Percentiles rank a stretch among this genome's conserved stretches.
phyloP scores from a whole-genome alignment of 2,888 invertebrate species.

The Lissonota sp. region DNA sequence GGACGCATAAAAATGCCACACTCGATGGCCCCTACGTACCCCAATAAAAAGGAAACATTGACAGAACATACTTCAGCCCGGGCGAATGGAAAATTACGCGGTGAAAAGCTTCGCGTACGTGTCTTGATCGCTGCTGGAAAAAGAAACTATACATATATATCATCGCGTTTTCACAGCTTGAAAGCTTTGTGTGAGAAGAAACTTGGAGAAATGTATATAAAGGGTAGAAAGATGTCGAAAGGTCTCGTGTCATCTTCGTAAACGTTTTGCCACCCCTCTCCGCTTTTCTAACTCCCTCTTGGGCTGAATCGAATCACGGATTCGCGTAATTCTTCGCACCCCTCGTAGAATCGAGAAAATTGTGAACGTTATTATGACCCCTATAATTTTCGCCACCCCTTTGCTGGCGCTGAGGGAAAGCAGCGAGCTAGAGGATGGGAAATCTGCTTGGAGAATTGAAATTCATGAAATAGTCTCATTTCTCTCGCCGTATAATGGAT shows the following conservation, averaged over 20 bases:
- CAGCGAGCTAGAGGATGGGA: conserved; percentile 22
- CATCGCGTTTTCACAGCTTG: conserved; percentile 24
- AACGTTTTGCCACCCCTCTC: conserved; percentile 25
- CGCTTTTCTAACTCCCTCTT: conserved; percentile 8
- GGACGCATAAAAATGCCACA: conserved; percentile 5
- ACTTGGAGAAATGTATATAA: background rate
- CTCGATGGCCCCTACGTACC: background rate
- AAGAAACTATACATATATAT: conserved; percentile 4
- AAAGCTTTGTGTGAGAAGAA: background rate
- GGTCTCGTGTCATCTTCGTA: conserved; percentile 38
- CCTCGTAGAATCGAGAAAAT: no score
- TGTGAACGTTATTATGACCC: background rate
- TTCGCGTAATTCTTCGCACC: conserved; percentile 46
- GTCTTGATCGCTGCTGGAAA: background rate
- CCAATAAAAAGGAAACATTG: background rate
- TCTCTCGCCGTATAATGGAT: background rate
- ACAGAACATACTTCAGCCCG: conserved; percentile 2
- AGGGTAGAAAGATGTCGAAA: conserved; percentile 22
- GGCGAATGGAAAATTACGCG: conserved; percentile 29
- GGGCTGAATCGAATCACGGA: conserved; percentile 38
- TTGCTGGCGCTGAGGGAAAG: conserved; percentile 14
- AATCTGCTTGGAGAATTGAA: conserved; percentile 9
- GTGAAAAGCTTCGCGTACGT: conserved; percentile 22
- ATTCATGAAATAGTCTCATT: conserved; percentile 31
- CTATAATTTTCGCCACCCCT: conserved; percentile 1